Conservation (phyloP, 2,797 vertebrate genomes). For the Pseudopleuronectes americanus region DNA sequence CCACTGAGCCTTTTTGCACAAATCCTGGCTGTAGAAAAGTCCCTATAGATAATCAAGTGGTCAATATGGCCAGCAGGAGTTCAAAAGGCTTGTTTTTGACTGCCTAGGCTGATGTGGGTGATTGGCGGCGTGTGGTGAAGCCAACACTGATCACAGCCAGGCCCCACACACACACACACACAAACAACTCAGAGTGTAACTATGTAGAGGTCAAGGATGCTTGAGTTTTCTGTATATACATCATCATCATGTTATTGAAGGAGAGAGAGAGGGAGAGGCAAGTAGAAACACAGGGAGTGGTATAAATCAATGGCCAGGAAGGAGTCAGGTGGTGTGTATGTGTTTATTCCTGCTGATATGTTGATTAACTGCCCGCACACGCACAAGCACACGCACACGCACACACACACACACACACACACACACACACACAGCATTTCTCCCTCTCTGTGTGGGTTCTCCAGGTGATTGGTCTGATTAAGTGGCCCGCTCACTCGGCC, state of each 20-base stretch:
- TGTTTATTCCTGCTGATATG: constrained; percentile 77
- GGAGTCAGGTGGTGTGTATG: constrained; percentile 65
- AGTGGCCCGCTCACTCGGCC: constrained; percentile 69
- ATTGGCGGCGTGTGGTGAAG: constrained; percentile 71
- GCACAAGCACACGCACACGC: constrained; percentile 10
- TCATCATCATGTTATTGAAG: constrained; percentile 48
- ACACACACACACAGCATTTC: constrained; percentile 29
- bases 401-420: constrained; percentile 6
- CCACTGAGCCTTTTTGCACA: constrained; percentile 24
- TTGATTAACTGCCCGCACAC: constrained; percentile 71
- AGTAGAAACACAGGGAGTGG: constrained; percentile 42
- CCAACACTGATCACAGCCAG: constrained; percentile 59
- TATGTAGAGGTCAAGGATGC: constrained; percentile 62
- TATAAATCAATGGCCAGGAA: constrained; percentile 71
- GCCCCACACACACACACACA: constrained; percentile 31
- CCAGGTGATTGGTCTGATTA: constrained; percentile 76
- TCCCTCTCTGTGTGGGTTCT: constrained; percentile 55
- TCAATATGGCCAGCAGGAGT: constrained; percentile 54
- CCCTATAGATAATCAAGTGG: constrained; percentile 53
- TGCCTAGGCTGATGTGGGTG: constrained; percentile 51
- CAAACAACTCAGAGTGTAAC: constrained; percentile 17
- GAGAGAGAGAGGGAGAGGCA: constrained; percentile 16
- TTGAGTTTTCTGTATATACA: constrained; percentile 43
- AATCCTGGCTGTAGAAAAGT: constrained; percentile 24
- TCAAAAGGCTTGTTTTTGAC: constrained; percentile 46